Evolutionary conservation across 2,797 vertebrate species (phyloP).

Genomic region (Alfaro cultratus): DNA sequence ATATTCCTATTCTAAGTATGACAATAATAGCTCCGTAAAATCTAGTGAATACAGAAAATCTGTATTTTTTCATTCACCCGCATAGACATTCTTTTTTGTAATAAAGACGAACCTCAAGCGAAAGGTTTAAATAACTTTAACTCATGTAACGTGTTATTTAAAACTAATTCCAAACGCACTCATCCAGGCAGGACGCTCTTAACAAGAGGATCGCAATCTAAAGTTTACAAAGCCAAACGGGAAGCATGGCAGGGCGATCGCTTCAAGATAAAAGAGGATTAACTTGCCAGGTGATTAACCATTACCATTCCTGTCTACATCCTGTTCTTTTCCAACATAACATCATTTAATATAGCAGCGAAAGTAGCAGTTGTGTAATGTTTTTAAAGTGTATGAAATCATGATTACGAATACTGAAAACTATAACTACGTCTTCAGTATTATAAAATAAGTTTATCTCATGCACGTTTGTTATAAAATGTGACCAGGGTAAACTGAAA

Average conservation of each 20-base stretch:
- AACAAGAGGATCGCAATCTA: constrained; percentile 14
- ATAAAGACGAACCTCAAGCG: not conserved
- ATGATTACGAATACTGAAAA: not conserved
- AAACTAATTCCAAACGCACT: not conserved
- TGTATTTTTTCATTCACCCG: not conserved
- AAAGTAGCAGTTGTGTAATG: not conserved
- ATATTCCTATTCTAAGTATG: not conserved
- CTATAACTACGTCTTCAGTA: no score
- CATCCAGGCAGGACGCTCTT: not conserved
- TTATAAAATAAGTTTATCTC: not conserved
- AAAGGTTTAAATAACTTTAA: not conserved
- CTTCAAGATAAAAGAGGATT: constrained; percentile 22
- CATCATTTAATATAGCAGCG: not conserved
- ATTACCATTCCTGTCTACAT: not conserved
- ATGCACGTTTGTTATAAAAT: not conserved
- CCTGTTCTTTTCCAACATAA: constrained; percentile 7
- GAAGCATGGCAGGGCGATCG: constrained; percentile 43
- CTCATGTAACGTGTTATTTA: not conserved
- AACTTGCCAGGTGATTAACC: constrained; percentile 24
- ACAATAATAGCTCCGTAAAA: not conserved
- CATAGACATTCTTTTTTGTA: not conserved
- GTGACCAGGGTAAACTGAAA: not conserved
- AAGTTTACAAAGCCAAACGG: constrained; percentile 8
- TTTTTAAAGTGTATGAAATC: not conserved
- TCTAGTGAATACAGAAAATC: no score